Evolutionary conservation across 2,113 vertebrate genomes (phyloP).

Genomic region (Nerophis ophidion): DNA sequence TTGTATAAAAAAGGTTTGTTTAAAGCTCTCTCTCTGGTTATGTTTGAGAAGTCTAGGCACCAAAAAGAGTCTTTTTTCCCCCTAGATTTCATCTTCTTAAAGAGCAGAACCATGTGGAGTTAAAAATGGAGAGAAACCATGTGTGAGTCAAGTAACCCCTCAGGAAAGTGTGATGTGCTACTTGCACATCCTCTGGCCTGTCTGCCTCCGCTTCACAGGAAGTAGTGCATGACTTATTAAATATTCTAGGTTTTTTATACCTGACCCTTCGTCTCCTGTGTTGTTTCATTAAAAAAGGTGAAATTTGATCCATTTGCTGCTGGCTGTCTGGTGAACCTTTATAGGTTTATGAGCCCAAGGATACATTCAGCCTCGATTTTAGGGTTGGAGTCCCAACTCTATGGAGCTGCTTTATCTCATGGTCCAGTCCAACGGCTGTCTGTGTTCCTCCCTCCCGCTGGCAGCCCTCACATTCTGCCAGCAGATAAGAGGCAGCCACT

Average conservation of each 20-base stretch:
- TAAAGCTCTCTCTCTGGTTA: too few species aligned
- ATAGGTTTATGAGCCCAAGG: conserved; percentile 30
- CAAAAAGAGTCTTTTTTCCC: conserved; percentile 28
- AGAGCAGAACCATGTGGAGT: conserved; percentile 82
- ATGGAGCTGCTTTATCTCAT: conserved; percentile 66
- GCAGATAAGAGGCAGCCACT: conserved; percentile 60
- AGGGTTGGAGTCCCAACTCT: conserved; percentile 36
- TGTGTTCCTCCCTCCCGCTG: conserved; percentile 53
- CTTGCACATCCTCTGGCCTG: conserved; percentile 60
- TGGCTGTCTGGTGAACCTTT: conserved; percentile 30
- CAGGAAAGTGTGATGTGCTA: conserved; percentile 51
- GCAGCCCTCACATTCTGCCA: conserved; percentile 55
- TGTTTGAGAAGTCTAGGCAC: not conserved
- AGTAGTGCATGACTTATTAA: conserved; percentile 42
- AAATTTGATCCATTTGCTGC: conserved; percentile 37
- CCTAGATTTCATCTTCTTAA: conserved; percentile 69
- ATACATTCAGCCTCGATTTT: conserved; percentile 36
- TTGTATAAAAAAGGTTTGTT: not conserved
- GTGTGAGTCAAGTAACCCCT: conserved; percentile 54
- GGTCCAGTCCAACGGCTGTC: conserved; percentile 66
- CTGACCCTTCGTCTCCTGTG: not conserved
- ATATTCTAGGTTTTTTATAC: conserved; percentile 5
- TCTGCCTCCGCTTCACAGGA: conserved; percentile 54
- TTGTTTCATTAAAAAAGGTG: conserved; percentile 24
- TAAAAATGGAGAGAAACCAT: conserved; percentile 55